Evolutionary conservation across 2,888 invertebrate genomes (phyloP).

Genomic region (Rhynchonema sp.): DNA sequence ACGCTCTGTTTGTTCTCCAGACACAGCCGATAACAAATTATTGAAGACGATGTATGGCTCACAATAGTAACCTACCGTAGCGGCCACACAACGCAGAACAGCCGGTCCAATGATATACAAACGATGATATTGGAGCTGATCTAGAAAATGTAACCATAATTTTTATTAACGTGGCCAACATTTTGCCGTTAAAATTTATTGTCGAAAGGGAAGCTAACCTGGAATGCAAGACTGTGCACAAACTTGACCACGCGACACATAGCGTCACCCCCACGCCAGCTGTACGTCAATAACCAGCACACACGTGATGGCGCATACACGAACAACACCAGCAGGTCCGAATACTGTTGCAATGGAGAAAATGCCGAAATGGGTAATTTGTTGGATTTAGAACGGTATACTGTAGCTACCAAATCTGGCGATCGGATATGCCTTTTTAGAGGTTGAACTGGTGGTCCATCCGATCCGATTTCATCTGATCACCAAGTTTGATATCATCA

Average conservation of each 20-base stretch:
- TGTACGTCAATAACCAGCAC: constrained; percentile 25
- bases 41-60: too few relatives aligned
- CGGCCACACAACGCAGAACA: constrained; percentile 9
- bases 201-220: constrained; percentile 13
- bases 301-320: constrained; percentile 21
- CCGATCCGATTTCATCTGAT: too few relatives aligned
- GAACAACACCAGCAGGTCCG: constrained; percentile 26
- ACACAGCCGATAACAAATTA: too few relatives aligned
- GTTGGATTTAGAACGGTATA: too few relatives aligned
- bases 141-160: too few relatives aligned
- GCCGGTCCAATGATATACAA: constrained; percentile 24
- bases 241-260: constrained; percentile 24
- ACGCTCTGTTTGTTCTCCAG: neutral
- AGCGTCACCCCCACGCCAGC: constrained; percentile 24
- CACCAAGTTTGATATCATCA: too few relatives aligned
- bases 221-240: constrained; percentile 22
- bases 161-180: neutral
- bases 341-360: too few relatives aligned
- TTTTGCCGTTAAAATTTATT: neutral
- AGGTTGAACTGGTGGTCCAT: too few relatives aligned
- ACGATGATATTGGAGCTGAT: constrained; percentile 20
- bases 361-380: too few relatives aligned
- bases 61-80: neutral
- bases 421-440: too few relatives aligned
- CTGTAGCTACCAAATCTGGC: too few relatives aligned